phyloP scores from a whole-genome alignment of 35 echinoderm and acorn worm species.

The Holothuria glaberrima region DNA sequence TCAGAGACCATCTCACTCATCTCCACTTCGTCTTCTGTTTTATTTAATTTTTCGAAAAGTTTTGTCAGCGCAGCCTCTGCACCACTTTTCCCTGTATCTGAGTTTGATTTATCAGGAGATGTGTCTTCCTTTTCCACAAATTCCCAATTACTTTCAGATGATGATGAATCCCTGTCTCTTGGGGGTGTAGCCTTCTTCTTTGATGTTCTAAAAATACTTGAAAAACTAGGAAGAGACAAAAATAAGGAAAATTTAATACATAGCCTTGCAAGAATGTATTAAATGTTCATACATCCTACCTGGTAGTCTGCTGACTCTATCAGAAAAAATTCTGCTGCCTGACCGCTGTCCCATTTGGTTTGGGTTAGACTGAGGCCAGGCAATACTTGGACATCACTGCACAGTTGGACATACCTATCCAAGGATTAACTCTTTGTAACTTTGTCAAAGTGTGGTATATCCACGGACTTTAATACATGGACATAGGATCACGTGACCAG shows the following conservation, averaged over 20 bases:
- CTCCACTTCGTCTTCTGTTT: not conserved
- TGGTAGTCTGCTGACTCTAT: no score
- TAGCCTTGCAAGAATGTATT: no score
- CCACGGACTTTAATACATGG: no score
- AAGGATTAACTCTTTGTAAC: no score
- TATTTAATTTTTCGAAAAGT: slow-evolving; percentile 11
- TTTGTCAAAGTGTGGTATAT: no score
- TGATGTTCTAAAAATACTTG: slow-evolving; percentile 12
- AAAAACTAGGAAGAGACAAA: not conserved
- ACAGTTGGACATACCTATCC: no score
- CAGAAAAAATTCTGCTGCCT: no score
- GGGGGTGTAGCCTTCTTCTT: slow-evolving; percentile 12
- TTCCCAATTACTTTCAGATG: slow-evolving; percentile 35
- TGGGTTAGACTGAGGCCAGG: no score
- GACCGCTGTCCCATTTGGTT: no score
- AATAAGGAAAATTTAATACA: not conserved
- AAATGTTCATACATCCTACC: no score
- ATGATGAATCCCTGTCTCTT: not conserved
- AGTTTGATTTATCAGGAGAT: not conserved
- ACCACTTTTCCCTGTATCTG: not conserved
- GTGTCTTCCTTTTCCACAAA: slow-evolving; percentile 1
- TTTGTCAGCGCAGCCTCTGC: not conserved
- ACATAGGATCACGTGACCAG: no score
- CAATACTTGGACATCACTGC: no score
- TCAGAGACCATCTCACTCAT: slow-evolving; percentile 6